Evolutionary conservation across 2,888 invertebrate genomes (phyloP).

Genomic region (Anagyrus pseudococci): DNA sequence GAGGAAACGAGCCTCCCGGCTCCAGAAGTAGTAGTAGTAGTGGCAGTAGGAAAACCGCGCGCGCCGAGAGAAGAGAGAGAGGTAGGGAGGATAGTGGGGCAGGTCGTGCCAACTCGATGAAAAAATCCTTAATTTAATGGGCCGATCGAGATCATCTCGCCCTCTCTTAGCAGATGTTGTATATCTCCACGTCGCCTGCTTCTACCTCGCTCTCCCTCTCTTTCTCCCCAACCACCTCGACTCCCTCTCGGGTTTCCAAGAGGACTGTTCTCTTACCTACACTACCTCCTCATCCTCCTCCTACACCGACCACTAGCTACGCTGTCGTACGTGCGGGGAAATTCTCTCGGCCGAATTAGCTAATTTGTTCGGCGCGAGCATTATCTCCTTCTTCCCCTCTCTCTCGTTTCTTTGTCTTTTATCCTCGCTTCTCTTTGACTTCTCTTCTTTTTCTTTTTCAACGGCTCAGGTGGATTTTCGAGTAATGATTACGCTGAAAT

Average conservation of each 20-base stretch:
- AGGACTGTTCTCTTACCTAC: constrained; percentile 1
- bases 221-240: no score
- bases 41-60: no score
- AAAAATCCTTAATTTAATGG: constrained; percentile 45
- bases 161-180: not conserved
- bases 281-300: not conserved
- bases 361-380: constrained; percentile 31
- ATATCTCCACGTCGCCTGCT: constrained; percentile 8
- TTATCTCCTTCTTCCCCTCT: constrained; percentile 3
- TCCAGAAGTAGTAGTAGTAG: no score
- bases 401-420: not conserved
- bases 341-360: constrained; percentile 33
- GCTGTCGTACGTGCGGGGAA: constrained; percentile 19
- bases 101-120: constrained; percentile 51
- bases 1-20: no score
- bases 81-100: constrained; percentile 53
- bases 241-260: no score
- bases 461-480: no score
- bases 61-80: not conserved
- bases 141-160: constrained; percentile 31
- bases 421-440: no score
- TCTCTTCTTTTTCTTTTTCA: no score
- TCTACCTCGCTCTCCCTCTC: constrained; percentile 6
- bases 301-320: not conserved
- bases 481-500: no score